Evolutionary conservation across 2,797 vertebrate species (phyloP).

Genomic region (Hippopotamyrus pictus): DNA sequence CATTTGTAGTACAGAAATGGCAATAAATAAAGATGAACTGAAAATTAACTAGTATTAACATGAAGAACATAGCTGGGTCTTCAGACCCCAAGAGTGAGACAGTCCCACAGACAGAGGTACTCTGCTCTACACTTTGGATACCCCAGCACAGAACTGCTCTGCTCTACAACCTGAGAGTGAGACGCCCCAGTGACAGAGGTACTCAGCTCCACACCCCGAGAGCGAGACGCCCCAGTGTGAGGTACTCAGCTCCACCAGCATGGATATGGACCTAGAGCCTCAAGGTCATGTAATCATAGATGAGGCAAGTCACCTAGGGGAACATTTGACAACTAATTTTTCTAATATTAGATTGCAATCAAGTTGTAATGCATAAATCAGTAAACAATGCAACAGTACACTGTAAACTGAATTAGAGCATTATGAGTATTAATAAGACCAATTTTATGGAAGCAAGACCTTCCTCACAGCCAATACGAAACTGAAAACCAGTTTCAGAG

Average conservation of each 20-base stretch:
- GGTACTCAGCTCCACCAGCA: background rate
- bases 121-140: background rate
- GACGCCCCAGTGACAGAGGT: background rate
- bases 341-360: background rate
- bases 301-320: background rate
- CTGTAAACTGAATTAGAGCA: background rate
- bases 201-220: background rate
- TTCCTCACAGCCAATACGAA: background rate
- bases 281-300: background rate
- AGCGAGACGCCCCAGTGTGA: background rate
- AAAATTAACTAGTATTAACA: background rate
- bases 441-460: conserved; percentile 5
- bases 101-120: background rate
- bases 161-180: background rate
- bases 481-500: conserved; percentile 11
- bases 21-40: background rate
- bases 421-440: background rate
- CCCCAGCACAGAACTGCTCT: background rate
- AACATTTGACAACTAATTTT: background rate
- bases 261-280: background rate
- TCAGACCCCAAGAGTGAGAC: background rate
- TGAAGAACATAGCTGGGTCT: background rate
- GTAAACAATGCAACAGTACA: background rate
- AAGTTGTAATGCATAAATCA: background rate
- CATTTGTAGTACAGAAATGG: background rate